phyloP scores from a whole-genome alignment of 2,113 vertebrate species.

The Aramus guarauna region DNA sequence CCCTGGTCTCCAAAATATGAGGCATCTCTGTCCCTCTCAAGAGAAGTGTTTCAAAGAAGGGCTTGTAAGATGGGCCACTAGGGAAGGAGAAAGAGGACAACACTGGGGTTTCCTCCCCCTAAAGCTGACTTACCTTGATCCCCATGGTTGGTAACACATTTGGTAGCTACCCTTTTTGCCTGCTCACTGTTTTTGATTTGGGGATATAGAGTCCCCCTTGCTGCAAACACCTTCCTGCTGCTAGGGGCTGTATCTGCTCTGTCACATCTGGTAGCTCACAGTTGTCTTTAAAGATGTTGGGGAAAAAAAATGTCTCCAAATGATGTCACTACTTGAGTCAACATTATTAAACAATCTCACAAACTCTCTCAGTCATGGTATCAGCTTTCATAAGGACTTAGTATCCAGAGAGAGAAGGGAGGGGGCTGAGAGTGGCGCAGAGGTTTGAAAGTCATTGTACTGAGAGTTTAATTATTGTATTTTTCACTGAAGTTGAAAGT shows the following conservation, averaged over 20 bases:
- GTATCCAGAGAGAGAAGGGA: conserved; percentile 42
- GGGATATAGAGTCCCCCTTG: background rate
- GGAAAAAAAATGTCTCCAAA: conserved; percentile 44
- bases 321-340: conserved; percentile 61
- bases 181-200: no score
- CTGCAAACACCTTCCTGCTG: background rate
- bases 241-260: background rate
- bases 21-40: background rate
- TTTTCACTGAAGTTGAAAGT: conserved; percentile 69
- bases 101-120: background rate
- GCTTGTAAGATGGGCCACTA: background rate
- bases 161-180: no score
- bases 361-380: conserved; percentile 45
- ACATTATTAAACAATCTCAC: conserved; percentile 70
- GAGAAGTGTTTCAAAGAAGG: background rate
- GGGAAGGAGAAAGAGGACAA: background rate
- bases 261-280: background rate
- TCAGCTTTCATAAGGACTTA: conserved; percentile 71
- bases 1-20: background rate
- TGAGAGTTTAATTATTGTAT: conserved; percentile 67
- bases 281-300: background rate
- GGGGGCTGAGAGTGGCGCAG: background rate
- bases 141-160: no score
- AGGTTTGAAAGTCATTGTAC: conserved; percentile 68
- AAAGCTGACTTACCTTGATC: background rate